Evolutionary conservation across 2,113 vertebrate species (phyloP).

Genomic region (Alosa alosa): DNA sequence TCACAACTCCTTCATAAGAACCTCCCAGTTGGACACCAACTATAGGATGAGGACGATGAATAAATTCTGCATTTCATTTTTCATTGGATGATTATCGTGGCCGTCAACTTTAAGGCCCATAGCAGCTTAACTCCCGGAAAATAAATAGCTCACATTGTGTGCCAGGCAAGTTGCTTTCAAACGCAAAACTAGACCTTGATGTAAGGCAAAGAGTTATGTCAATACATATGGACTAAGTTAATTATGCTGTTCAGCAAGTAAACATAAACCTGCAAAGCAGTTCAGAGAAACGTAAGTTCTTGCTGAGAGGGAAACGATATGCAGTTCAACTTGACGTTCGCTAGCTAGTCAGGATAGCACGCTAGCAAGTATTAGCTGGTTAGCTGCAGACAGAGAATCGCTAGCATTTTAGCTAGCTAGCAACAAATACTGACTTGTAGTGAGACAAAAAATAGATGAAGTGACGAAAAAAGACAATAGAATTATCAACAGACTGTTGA

Average conservation of each 20-base stretch:
- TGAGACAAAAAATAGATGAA: conserved; percentile 26
- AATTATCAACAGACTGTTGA: conserved; percentile 15
- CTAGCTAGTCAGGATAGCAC: conserved; percentile 22
- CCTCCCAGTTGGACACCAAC: neutral
- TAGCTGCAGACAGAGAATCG: neutral
- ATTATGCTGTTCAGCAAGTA: neutral
- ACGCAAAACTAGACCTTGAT: neutral
- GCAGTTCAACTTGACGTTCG: conserved; percentile 8
- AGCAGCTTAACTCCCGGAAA: conserved; percentile 46
- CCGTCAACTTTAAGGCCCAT: conserved; percentile 47
- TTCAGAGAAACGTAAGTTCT: neutral
- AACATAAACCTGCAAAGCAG: neutral
- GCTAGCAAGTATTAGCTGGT: conserved; percentile 34
- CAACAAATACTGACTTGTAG: conserved; percentile 12
- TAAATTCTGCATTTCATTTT: neutral
- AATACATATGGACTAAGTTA: neutral
- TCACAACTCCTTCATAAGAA: neutral
- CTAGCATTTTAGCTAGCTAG: conserved; percentile 33
- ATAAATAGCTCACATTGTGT: conserved; percentile 39
- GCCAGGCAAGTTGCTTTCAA: neutral
- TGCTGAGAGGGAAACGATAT: neutral
- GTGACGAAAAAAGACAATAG: conserved; percentile 11
- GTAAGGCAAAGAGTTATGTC: neutral
- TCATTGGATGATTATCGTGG: conserved; percentile 47
- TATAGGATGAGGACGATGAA: neutral